Evolutionary conservation across 2,797 vertebrate genomes (phyloP), one percentile per base, ranked within the genome.

Genomic region (Calcarius lapponicus): DNA sequence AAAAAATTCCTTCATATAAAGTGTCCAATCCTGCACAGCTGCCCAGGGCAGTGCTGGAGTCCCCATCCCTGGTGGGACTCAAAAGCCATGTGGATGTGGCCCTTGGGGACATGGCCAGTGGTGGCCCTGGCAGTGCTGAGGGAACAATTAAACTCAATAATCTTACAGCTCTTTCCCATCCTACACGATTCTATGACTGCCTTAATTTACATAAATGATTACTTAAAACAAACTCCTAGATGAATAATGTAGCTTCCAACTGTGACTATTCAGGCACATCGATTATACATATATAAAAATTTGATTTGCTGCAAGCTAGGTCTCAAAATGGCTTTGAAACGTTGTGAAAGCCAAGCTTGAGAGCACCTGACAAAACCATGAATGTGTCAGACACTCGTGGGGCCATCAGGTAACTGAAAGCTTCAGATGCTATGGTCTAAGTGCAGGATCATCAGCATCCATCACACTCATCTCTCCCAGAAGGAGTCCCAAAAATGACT

Each of bases 401-500:
- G 47, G 31, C 53, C 56, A 65, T 2, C 40, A 36, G 43, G 31
- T 15, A 53, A 61, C 26, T 42, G 56, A 60, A 57, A 64, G 31
- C 18, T 53, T 66, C 36, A 62, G 40, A 53, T 19, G 57, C 69
- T 83, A 65, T 70, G 56, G 42, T 26, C 47, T 40, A 62, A 75
- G 56, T 13, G 34, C 86, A 92, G 87, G 19, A 56, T 48, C 28
- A 61, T 19, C 48, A 53, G 31, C 43, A 88, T 26, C 85, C 53
- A 64, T 82, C 65, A 80, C 69, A 57, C n/a, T 71, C 42, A 29
- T 58, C 65, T 56, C n/a, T 13, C 86, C 65, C 24, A 81, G 70
- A 92, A 92, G 66, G 73, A 90, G 95, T 78, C 61, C 85, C 76
- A 81, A 62, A 87, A 76, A 90, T 66, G 51, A 69, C 75, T 91